A percentile compares a stretch with the other conserved stretches of the same genome.
Evolutionary conservation across 2,797 vertebrate species (phyloP).

Genomic region (Acanthurus tractus): DNA sequence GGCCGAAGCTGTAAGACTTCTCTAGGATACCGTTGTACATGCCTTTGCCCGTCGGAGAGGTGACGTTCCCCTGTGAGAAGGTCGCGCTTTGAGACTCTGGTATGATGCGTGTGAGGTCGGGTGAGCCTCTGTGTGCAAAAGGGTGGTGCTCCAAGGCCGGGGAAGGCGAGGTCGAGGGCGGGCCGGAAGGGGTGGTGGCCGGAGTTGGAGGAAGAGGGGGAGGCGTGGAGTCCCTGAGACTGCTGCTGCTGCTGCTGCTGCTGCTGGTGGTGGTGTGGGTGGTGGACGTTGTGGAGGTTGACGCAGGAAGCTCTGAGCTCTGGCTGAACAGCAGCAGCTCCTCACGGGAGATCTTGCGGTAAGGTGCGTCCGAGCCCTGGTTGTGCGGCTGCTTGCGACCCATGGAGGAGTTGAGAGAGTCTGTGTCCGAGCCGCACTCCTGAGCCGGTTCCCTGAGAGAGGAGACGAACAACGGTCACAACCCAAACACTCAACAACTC

Average conservation of each 20-base stretch:
- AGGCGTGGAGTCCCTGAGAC: constrained; percentile 88
- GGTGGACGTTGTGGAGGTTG: constrained; percentile 79
- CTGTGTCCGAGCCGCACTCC: constrained; percentile 92
- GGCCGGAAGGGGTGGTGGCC: constrained; percentile 83
- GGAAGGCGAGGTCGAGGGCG: constrained; percentile 86
- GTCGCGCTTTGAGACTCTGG: constrained; percentile 92
- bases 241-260: constrained; percentile 79
- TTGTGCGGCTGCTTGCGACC: constrained; percentile 90
- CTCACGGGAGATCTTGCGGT: constrained; percentile 92
- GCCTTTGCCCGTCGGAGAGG: constrained; percentile 83
- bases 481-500: background rate
- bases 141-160: constrained; percentile 86
- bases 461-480: constrained; percentile 21
- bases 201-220: constrained; percentile 82
- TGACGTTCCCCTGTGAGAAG: constrained; percentile 85
- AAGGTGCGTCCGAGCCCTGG: constrained; percentile 88
- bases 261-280: constrained; percentile 72
- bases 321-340: constrained; percentile 88
- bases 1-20: constrained; percentile 97
- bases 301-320: constrained; percentile 84
- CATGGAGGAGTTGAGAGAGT: constrained; percentile 92
- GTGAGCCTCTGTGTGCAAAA: constrained; percentile 89
- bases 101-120: constrained; percentile 89
- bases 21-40: constrained; percentile 96
- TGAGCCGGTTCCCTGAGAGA: constrained; percentile 88